Base-by-base conservation (phyloP, 2,888 invertebrate genomes). In the Drosophila fungiperda region DNA sequence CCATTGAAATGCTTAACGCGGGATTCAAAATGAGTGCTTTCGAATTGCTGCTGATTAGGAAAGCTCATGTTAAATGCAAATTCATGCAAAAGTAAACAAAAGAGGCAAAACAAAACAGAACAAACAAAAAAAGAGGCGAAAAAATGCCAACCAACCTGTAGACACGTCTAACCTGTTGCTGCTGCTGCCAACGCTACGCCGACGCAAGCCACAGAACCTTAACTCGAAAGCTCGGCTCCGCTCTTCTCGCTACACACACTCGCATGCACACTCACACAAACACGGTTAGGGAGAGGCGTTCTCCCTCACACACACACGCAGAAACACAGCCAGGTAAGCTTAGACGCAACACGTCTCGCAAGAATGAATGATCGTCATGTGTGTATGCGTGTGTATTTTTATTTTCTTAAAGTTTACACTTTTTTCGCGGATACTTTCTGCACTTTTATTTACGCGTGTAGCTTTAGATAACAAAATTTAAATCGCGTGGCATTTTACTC, bases 111-210 rank as follows among this genome's bases (percentile, higher is more conserved):
- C 52, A 76, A 15, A 69, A 20, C 61, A 45, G 45, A 45, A 45
- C 7, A 23, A 23, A 42, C 38, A 68, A 63, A 62, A 49, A 57
- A 32, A 32, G 8, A 29, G 17, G 32, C 15, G 7, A 42, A 42
- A 75, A 75, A 85, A 85, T 82, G 68, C 75, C 75, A 86, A 87
- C 84, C 69, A 87, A 85, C 85, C 88, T 85, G 85, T 88, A 87
- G 75, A 82, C 85, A 72, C 75, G 84, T 78, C 80, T 83, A 82
- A 82, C 82, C 87, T 83, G 82, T 83, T 83, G 80, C 62, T 57
- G 74, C 11, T 68, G 78, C 65, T 70, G 78, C 65, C 68, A 68
- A 71, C 69, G 80, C 60, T 62, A 76, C 82, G 83, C 80, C 83
- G 73, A 73, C 80, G 84, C 75, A 81, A 80, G 82, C 80, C 68